Evolutionary conservation across 2,113 vertebrate species (phyloP), one percentile per base, ranked within the genome.

Genomic region (Xiphias gladius): DNA sequence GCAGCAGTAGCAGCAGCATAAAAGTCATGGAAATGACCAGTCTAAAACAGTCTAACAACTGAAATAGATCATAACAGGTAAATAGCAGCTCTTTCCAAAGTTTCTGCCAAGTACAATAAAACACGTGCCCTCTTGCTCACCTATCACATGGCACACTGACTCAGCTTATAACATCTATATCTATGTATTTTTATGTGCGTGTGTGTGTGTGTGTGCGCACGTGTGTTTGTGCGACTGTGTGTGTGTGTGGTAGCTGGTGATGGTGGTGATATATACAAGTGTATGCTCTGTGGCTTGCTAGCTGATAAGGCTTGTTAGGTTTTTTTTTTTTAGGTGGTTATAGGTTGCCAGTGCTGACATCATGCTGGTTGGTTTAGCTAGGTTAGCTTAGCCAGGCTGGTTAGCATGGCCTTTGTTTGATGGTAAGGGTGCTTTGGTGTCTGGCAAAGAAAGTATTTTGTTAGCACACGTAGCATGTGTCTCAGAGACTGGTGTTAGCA

Each of bases 71-170:
- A 73, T 76, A 82, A 65, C 77, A 78, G 69, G 65, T 81, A 72
- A 79, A 39, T 37, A 67, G 43, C 78, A 68, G 79, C n/a, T 72
- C 57, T 90, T 87, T 89, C 76, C 81, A 73, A 16, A 3, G 35
- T 48, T 43, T 65, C 41, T 65, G 73, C 89, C 87, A 90, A 87
- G 22, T 17, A 46, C 26, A 86, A 87, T 73, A 84, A 71, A 87
- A 78, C 76, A 61, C 16, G 72, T 78, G 30, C 68, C 73, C 13
- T 79, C 32, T 64, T 48, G 30, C 19, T 16, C 50, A 66, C 43
- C 24, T 26, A 37, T 54, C 8, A 71, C 55, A 55, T 73, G 19
- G 17, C 3, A 35, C 3, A 35, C 32, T 3, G n/a, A n/a, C n/a
- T n/a, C n/a, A n/a, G n/a, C n/a, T n/a, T n/a, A 35, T 35, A 35